Percentiles rank a stretch among this genome's conserved stretches.
Evolutionary conservation across 2,888 invertebrate genomes (phyloP).

Genomic region (Brassicogethes aeneus): DNA sequence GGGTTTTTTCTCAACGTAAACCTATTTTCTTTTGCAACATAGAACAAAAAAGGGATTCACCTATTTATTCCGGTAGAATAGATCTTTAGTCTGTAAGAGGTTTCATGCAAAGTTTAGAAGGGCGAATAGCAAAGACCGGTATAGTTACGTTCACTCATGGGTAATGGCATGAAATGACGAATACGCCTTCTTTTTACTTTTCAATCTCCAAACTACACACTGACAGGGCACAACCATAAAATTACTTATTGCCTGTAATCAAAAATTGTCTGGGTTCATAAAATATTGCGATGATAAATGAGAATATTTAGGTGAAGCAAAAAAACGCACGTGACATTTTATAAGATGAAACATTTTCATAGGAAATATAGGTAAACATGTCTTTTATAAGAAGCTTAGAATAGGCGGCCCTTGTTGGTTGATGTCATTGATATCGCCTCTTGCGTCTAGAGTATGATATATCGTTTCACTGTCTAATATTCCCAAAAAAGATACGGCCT

Average conservation of each 20-base stretch:
- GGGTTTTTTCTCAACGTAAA: constrained; percentile 3
- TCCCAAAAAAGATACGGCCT: constrained; percentile 22
- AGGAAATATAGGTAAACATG: constrained; percentile 8
- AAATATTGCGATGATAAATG: not conserved
- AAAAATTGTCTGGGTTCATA: no score
- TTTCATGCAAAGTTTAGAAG: constrained; percentile 25
- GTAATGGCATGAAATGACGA: constrained; percentile 22
- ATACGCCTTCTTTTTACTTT: constrained; percentile 5
- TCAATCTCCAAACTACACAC: no score
- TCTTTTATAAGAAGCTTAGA: constrained; percentile 8
- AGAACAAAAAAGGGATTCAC: constrained; percentile 20
- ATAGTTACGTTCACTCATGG: constrained; percentile 22
- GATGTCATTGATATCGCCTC: constrained; percentile 29
- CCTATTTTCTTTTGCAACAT: constrained; percentile 10
- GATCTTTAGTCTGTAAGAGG: constrained; percentile 21
- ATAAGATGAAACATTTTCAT: constrained; percentile 4
- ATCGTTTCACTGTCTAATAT: constrained; percentile 32
- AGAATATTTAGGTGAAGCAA: not conserved
- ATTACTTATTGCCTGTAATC: no score
- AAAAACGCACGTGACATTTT: not conserved
- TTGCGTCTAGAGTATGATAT: constrained; percentile 30
- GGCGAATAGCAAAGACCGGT: constrained; percentile 12
- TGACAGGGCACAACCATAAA: no score
- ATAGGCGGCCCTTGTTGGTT: constrained; percentile 6
- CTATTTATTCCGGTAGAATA: constrained; percentile 26